Base-by-base conservation (phyloP, 2,113 vertebrate genomes). In the Sterrhoptilus dennistouni region DNA sequence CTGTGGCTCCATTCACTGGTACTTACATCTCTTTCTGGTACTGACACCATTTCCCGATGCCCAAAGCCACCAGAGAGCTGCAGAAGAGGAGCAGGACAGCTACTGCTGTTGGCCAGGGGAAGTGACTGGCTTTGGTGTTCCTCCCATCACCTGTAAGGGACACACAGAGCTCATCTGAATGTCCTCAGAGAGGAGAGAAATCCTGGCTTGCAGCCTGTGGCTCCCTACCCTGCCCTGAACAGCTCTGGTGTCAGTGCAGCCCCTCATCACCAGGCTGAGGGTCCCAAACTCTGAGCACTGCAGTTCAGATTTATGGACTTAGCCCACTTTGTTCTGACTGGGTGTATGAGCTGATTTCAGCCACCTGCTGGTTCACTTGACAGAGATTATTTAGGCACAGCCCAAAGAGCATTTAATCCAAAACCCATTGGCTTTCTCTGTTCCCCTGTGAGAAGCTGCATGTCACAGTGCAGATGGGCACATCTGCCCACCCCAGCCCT, bases 21-120 rank as follows among this genome's bases (percentile, higher is more conserved):
- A 97, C 98, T 98, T 89, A 98, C 97, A 98, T 98, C 95, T 98
- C 96, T 42, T 95, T 97, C 83, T 97, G 97, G 71, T 97, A 97
- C 11, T 96, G 98, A 52, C 95, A 97, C 97, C 97, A 97, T 88
- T 97, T 98, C 89, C 96, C 97, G 81, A 98, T 64, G 70, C 92
- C 97, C 57, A 97, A 45, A 52, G 60, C 88, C 77, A 98, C 80
- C 4, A 97, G 36, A 29, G 66, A 6, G 4, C 72, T 22, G 64
- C 96, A 98, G 90, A 89, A 60, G 56, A 97, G 72, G 47, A 98
- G 94, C 66, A 98, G 81, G 66, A 83, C 6, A 3, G 97, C 83
- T n/a, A 97, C 88, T 8, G 87, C 50, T 19, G 89, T 18, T 9
- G 97, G 95, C 97, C 98, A 98, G 56, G 93, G 87, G 84, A 97